phyloP scores from a whole-genome alignment of 2,113 vertebrate species.

The Rutilus rutilus region DNA sequence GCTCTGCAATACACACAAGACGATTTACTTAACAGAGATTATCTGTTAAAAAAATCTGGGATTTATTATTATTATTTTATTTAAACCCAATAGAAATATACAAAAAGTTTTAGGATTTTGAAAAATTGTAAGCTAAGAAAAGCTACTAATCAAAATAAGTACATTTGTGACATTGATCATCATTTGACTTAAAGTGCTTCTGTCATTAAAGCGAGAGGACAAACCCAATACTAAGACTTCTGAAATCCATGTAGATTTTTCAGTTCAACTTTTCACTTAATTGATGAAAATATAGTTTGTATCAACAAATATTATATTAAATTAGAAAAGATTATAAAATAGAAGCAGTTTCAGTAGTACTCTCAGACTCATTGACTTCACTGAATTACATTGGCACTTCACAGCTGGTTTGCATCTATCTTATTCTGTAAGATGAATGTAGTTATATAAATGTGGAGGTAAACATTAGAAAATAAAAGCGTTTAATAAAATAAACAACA shows the following conservation, averaged over 20 bases:
- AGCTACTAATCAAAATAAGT: not conserved
- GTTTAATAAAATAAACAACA: not conserved
- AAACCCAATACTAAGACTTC: not conserved
- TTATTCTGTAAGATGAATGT: conserved; percentile 1
- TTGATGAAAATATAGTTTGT: too few relatives aligned
- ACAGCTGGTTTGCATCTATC: not conserved
- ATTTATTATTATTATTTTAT: not conserved
- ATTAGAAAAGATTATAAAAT: not conserved
- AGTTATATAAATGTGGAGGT: not conserved
- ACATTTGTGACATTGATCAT: not conserved
- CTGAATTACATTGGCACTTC: not conserved
- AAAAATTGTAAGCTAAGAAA: not conserved
- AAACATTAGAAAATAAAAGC: not conserved
- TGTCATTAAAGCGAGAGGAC: not conserved
- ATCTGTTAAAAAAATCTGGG: not conserved
- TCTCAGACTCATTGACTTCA: not conserved
- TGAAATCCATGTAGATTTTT: not conserved
- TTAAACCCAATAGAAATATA: not conserved
- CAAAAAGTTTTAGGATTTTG: not conserved
- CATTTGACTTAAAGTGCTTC: too few relatives aligned
- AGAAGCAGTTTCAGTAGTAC: not conserved
- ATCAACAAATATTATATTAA: not conserved
- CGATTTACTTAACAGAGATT: not conserved
- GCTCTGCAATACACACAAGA: conserved; percentile 73
- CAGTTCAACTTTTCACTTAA: not conserved